Evolutionary conservation across 2,888 invertebrate species (phyloP).

Genomic region (Standfussiana lucernea): DNA sequence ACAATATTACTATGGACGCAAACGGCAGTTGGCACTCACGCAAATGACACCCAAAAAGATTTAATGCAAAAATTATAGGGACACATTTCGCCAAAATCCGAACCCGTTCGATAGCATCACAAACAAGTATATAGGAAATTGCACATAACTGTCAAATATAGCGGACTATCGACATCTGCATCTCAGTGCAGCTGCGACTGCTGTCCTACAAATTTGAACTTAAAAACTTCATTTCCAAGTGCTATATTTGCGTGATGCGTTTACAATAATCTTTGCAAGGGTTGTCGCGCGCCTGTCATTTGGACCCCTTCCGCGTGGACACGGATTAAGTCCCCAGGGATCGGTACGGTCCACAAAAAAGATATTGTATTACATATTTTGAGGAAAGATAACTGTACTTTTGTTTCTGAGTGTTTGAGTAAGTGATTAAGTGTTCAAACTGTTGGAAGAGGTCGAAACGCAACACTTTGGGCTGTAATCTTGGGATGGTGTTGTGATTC

Average conservation of each 20-base stretch:
- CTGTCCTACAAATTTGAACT: constrained; percentile 24
- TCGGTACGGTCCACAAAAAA: constrained; percentile 74
- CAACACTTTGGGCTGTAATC: constrained; percentile 43
- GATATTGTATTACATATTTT: constrained; percentile 63
- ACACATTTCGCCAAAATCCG: constrained; percentile 32
- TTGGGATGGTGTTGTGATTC: constrained; percentile 35
- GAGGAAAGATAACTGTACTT: constrained; percentile 67
- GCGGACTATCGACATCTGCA: constrained; percentile 70
- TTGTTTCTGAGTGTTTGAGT: constrained; percentile 63
- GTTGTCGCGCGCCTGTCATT: constrained; percentile 83
- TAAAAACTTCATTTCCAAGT: accelerated
- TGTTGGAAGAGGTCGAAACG: constrained; percentile 38
- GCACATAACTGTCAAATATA: constrained; percentile 70
- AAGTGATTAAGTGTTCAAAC: constrained; percentile 45
- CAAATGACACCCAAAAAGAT: constrained; percentile 18
- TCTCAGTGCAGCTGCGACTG: constrained; percentile 65
- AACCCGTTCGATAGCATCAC: constrained; percentile 60
- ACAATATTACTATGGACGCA: neutral
- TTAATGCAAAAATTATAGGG: constrained; percentile 8
- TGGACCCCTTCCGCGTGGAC: constrained; percentile 86
- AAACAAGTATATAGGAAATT: constrained; percentile 76
- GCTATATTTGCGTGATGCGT: constrained; percentile 31
- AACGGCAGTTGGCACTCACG: neutral
- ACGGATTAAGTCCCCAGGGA: constrained; percentile 76
- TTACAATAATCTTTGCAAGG: constrained; percentile 71